Evolutionary conservation across 2,888 invertebrate genomes (phyloP).

Genomic region (Xylocampa areola): DNA sequence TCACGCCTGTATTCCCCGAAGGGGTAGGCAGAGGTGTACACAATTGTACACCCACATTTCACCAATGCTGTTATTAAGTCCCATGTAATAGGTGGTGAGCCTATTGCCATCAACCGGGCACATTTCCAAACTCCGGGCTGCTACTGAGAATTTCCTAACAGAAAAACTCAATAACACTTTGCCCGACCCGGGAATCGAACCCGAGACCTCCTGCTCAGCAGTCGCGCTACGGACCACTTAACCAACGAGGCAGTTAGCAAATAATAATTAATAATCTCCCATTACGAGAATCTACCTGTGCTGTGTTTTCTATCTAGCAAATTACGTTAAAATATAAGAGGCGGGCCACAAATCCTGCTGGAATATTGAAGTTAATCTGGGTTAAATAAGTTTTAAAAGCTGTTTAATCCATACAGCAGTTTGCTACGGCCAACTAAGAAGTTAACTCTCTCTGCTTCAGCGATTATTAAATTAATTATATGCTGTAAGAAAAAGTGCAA

Average conservation of each 20-base stretch:
- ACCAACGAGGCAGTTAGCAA: conserved; percentile 22
- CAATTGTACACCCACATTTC: too few relatives aligned
- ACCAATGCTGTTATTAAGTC: too few relatives aligned
- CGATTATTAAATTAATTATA: conserved; percentile 71
- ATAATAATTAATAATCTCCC: conserved; percentile 37
- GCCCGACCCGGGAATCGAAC: too few relatives aligned
- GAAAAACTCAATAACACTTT: too few relatives aligned
- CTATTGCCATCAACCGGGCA: too few relatives aligned
- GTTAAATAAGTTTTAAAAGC: conserved; percentile 65
- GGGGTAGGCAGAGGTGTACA: too few relatives aligned
- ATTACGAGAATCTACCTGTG: conserved; percentile 27
- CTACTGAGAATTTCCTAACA: too few relatives aligned
- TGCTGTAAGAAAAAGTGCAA: conserved; percentile 66
- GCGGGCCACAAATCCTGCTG: conserved; percentile 39
- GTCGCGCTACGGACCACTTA: too few relatives aligned
- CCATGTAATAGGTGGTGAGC: too few relatives aligned
- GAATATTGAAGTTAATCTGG: conserved; percentile 61
- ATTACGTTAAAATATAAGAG: conserved; percentile 44
- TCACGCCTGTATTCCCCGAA: too few relatives aligned
- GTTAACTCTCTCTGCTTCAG: conserved; percentile 61
- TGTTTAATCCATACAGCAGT: conserved; percentile 64
- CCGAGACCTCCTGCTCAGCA: too few relatives aligned
- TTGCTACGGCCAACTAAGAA: conserved; percentile 59
- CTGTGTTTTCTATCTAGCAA: conserved; percentile 37
- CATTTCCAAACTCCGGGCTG: too few relatives aligned